Base-by-base conservation (phyloP, 2,888 invertebrate genomes). In the Branchellion lobata region DNA sequence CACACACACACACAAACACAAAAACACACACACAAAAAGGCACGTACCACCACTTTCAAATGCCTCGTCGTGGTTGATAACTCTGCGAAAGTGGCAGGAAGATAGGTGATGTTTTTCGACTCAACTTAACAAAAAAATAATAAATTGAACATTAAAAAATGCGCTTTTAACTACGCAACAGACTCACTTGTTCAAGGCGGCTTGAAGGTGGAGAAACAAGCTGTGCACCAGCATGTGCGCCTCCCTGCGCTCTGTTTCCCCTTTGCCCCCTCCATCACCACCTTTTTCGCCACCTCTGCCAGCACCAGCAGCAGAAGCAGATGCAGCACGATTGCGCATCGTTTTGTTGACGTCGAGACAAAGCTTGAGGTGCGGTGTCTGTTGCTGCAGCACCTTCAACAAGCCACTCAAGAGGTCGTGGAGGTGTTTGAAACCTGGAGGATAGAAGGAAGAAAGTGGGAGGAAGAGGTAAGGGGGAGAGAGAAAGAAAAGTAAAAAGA, bases 191-290 rank as follows among this genome's bases (percentile, higher is more conserved):
- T 82, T 81, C 33, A 85, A 81, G 18, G 85, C 85, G 34, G 85
- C 84, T 77, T 85, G 85, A 31, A 86, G 82, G 80, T 86, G 86
- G 18, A 86, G 83, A 78, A 84, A 84, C 24, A 86, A 84, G 79
- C 86, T 86, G 82, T 86, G 86, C 5, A 86, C 83, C 24, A 85
- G 85, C 61, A 84, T 81, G 81, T 83, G 81, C 27, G 84, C 76
- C 69, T 82, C 83, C n/a, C 68, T 74, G 24, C 73, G 36, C 8
- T 34, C 34, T 27, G 36, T 61, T 40, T 11, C 40, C 14, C 27
- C 34, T 34, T 33, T 65, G 0, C 65, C 21, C 31, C 5, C 65
- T 1, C 33, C 34, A 2, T 77, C 77, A 33, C 65, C 57, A 14
- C 31, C 75, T 18, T 14, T 33, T 53, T 31, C 51, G 5, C 57